These are phyloP conservation scores for Hystrix cristata DNA, from an alignment of 2,113 vertebrate species.

Conservation along the genomic window DNA sequence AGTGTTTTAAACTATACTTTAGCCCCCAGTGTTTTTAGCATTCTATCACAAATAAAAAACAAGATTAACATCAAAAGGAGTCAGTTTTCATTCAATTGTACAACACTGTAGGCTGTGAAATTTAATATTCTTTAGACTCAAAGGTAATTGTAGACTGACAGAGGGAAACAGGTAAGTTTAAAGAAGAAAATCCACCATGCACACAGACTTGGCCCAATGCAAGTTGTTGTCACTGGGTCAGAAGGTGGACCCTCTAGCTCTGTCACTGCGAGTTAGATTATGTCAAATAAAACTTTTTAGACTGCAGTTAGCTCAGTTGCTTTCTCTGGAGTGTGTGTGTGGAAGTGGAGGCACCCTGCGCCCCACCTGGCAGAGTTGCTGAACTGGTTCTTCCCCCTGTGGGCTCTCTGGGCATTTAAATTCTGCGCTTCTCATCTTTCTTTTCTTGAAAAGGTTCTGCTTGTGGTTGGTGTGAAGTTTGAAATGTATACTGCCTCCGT, in stretches of 20 bases:
- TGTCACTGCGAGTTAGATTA: conserved; percentile 82
- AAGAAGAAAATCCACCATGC: conserved; percentile 79
- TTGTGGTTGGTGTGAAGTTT: conserved; percentile 81
- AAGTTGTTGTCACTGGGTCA: conserved; percentile 62
- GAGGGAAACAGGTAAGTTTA: conserved; percentile 86
- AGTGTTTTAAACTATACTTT: conserved; percentile 83
- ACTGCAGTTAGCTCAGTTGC: conserved; percentile 62
- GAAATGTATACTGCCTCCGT: conserved; percentile 71
- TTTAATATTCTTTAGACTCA: conserved; percentile 89
- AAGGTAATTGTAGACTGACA: conserved; percentile 87
- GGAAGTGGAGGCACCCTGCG: conserved; percentile 10
- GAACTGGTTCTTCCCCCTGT: conserved; percentile 82
- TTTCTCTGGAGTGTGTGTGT: conserved; percentile 13
- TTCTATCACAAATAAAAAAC: conserved; percentile 86
- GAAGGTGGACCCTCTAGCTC: conserved; percentile 66
- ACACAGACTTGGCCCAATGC: conserved; percentile 77
- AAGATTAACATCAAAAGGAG: conserved; percentile 88
- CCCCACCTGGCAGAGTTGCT: conserved; percentile 77
- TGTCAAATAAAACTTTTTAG: conserved; percentile 82
- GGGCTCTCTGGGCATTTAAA: conserved; percentile 60
- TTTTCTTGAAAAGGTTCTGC: conserved; percentile 83
- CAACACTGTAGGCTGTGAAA: conserved; percentile 86
- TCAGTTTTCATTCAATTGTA: conserved; percentile 88
- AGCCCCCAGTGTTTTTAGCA: conserved; percentile 82
- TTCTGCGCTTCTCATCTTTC: conserved; percentile 86